Base-by-base conservation (phyloP, 2,113 vertebrate genomes). In the Phyllostomus discolor region DNA sequence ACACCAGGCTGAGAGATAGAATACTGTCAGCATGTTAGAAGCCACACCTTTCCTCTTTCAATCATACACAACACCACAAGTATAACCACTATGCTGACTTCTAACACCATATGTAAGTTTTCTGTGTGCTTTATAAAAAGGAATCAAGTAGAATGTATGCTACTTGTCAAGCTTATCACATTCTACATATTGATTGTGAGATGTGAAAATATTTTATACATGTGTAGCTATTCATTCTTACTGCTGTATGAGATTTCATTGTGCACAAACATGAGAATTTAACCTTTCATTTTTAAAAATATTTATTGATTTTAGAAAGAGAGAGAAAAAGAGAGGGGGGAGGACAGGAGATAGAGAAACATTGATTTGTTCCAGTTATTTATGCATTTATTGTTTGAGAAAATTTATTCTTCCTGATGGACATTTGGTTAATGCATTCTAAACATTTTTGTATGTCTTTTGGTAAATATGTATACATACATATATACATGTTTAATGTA, bases 391-490 rank as follows among this genome's bases (percentile, higher is more conserved):
- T 62, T 62, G 59, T 9, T 62, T 28, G 59, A 62, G 46, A 84
- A 7, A 83, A 35, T 41, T 70, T 41, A 79, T 15, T 4, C 14
- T 70, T 64, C 75, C 28, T 43, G 16, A 67, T 67, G 7, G 43
- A 43, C 10, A 43, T 89, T 76, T 94, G 7, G 0, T 78, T 93
- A 62, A n/a, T 3, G 38, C 48, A 80, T 52, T 92, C 4, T 62
- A 48, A 91, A 62, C 19, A 43, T 86, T 89, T 15, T 90, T 35
- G 9, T 15, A 64, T 54, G 17, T 43, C 22, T 90, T 88, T 78
- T 73, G 24, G 41, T 83, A 33, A 87, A 82, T 4, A 24, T 38
- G 54, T 33, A 11, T 41, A 31, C 10, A 89, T 59, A 59, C 9
- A 59, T 59, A 24, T 43, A 54, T 41, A 10, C 46, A n/a, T 6